phyloP scores from a whole-genome alignment of 2,797 vertebrate genomes.

The Cossypha niveicapilla region DNA sequence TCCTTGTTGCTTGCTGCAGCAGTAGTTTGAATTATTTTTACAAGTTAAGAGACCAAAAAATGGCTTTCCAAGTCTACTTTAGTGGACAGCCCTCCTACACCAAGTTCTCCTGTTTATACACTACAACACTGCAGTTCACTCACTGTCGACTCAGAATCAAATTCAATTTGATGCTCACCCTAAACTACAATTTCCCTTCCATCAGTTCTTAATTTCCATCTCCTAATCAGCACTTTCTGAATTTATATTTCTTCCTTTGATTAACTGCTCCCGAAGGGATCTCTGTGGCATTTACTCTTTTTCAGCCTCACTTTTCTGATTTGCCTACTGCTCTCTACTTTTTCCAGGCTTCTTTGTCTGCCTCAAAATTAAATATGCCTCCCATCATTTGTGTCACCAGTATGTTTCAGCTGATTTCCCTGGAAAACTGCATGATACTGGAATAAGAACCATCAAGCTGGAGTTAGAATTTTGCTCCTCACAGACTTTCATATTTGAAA shows the following conservation, averaged over 20 bases:
- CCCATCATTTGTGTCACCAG: not conserved
- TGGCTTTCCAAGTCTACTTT: not conserved
- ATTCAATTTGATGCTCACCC: not conserved
- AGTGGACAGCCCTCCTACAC: not conserved
- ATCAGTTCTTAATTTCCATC: not conserved
- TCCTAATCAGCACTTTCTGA: not conserved
- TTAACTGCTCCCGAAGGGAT: not conserved
- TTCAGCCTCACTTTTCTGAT: not conserved
- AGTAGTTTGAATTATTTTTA: not conserved
- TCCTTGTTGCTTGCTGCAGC: not conserved
- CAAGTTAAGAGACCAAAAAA: not conserved
- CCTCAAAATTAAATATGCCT: not conserved
- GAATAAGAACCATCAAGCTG: not conserved
- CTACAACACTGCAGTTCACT: not conserved
- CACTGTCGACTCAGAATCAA: not conserved
- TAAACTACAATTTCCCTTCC: not conserved
- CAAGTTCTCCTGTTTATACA: not conserved
- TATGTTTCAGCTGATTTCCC: not conserved
- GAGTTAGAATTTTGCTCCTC: not conserved
- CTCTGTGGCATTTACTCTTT: not conserved
- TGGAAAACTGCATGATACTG: not conserved
- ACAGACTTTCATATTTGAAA: not conserved
- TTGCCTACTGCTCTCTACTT: not conserved
- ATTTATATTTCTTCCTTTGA: not conserved
- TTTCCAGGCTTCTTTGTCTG: not conserved